A percentile compares a stretch with the other conserved stretches of the same genome.
phyloP scores from a whole-genome alignment of 2,888 invertebrate species.

The Cheilosia scutellata region DNA sequence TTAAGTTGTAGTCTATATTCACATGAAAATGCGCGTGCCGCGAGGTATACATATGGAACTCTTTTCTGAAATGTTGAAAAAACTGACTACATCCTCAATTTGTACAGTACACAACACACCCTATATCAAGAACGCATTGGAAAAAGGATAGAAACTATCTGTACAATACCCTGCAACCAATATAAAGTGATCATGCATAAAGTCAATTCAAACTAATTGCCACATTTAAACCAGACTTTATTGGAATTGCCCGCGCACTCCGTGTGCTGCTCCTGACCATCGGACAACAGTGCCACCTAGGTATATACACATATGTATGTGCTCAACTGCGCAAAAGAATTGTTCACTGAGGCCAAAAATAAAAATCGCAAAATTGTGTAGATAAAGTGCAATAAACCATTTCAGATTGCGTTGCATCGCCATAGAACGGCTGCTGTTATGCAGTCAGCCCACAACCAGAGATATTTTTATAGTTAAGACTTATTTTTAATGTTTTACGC shows the following conservation, averaged over 20 bases:
- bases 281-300: not conserved
- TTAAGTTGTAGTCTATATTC: too few species aligned
- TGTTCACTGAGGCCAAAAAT: conserved; percentile 55
- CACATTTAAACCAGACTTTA: conserved; percentile 75
- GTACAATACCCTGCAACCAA: conserved; percentile 49
- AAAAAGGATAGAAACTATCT: conserved; percentile 6
- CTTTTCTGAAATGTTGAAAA: too few species aligned
- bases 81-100: too few species aligned
- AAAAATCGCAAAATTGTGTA: conserved; percentile 71
- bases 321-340: conserved; percentile 37
- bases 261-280: conserved; percentile 13
- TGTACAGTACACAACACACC: not conserved
- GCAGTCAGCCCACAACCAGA: conserved; percentile 33
- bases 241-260: conserved; percentile 65
- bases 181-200: conserved; percentile 74
- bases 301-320: not conserved
- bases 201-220: conserved; percentile 76
- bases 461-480: conserved; percentile 69
- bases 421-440: conserved; percentile 40
- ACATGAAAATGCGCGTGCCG: too few species aligned
- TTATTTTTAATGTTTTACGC: conserved; percentile 56
- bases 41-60: too few species aligned
- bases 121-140: not conserved
- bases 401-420: conserved; percentile 63
- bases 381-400: conserved; percentile 73